phyloP scores from a whole-genome alignment of 2,113 vertebrate species.

The Cercocebus atys region DNA sequence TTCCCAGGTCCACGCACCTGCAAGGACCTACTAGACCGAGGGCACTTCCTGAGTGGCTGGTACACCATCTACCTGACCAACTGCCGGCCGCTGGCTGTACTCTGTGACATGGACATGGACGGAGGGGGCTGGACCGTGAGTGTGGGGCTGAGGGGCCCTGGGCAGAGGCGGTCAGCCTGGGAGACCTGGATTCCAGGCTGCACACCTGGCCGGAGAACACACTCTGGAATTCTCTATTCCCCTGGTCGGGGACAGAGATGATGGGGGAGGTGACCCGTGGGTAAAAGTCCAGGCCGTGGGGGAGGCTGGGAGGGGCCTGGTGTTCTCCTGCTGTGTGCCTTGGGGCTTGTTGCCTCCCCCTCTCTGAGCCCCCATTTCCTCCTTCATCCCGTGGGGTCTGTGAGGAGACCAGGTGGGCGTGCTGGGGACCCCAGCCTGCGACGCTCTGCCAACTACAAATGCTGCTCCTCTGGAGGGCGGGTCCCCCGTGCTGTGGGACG shows the following conservation, averaged over 20 bases:
- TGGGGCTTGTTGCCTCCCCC: background rate
- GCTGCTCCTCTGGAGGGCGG: rapidly evolving
- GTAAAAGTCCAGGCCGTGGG: rapidly evolving
- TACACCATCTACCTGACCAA: constrained; percentile 57
- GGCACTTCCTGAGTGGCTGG: constrained; percentile 66
- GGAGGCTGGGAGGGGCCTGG: rapidly evolving
- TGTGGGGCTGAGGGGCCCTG: rapidly evolving
- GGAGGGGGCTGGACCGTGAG: constrained; percentile 69
- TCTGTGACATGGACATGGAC: constrained; percentile 68
- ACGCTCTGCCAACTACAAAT: rapidly evolving
- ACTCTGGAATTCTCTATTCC: rapidly evolving
- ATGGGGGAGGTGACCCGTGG: rapidly evolving
- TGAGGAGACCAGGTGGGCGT: background rate
- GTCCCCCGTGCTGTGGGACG: rapidly evolving
- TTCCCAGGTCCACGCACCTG: constrained; percentile 50
- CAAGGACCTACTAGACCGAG: constrained; percentile 36
- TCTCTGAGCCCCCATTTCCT: background rate
- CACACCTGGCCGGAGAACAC: rapidly evolving
- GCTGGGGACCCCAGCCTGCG: background rate
- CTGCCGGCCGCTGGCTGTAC: constrained; percentile 47
- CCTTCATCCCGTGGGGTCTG: background rate
- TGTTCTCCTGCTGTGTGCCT: background rate
- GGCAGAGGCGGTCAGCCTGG: rapidly evolving
- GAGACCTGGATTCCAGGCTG: background rate
- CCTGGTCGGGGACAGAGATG: rapidly evolving